A percentile compares a stretch with the other conserved stretches of the same genome.
These are phyloP conservation scores for Istiophorus platypterus DNA, from an alignment of 2,113 vertebrate genomes.

Conservation along the genomic window DNA sequence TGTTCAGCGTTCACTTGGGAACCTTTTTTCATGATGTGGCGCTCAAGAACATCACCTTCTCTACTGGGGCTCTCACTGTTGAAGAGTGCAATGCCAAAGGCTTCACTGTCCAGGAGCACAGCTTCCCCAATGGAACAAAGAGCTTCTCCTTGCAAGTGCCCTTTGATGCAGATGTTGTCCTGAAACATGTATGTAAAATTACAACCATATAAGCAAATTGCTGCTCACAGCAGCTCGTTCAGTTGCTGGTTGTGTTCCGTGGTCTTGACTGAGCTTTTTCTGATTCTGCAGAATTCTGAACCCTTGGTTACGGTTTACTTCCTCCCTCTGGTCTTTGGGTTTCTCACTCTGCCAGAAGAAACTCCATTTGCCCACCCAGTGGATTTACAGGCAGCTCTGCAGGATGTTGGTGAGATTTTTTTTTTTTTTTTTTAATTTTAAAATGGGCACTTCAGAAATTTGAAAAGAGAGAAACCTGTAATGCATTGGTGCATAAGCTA, in stretches of 20 bases:
- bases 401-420: conserved; percentile 77
- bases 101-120: conserved; percentile 68
- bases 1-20: conserved; percentile 83
- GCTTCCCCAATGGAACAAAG: conserved; percentile 78
- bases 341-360: conserved; percentile 77
- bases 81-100: conserved; percentile 75
- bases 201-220: background rate
- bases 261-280: too few species aligned
- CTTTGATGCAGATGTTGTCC: conserved; percentile 77
- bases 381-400: conserved; percentile 45
- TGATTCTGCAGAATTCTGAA: conserved; percentile 65
- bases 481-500: too few species aligned
- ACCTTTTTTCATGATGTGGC: conserved; percentile 85
- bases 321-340: conserved; percentile 75
- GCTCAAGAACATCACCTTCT: conserved; percentile 84
- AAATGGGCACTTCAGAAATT: too few species aligned
- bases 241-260: background rate
- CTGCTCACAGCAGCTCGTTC: background rate
- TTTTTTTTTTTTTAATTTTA: background rate
- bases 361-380: conserved; percentile 66
- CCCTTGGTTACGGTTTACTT: conserved; percentile 60
- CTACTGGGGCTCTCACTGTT: conserved; percentile 68
- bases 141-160: conserved; percentile 78
- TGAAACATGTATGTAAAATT: conserved; percentile 78
- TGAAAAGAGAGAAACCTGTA: too few species aligned